Evolutionary conservation across 2,113 vertebrate species (phyloP), one percentile per base, ranked within the genome.

Genomic region (Coracopsis vasa): DNA sequence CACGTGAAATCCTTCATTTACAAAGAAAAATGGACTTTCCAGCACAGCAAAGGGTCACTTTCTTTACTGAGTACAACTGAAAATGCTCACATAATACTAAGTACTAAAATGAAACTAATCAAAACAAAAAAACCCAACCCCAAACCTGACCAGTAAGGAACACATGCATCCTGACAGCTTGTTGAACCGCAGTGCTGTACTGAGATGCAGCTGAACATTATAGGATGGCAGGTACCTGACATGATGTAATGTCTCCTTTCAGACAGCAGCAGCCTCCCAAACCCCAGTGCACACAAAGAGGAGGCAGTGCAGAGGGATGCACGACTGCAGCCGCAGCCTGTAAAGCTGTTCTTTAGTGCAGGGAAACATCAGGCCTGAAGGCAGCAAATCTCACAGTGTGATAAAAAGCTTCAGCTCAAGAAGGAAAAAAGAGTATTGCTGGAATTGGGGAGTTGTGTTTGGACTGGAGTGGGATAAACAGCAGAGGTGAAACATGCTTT

Each of bases 201-300:
- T 0, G 3, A 37, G 50, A 35, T 0, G 7, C 35, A 19, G 58
- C 41, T 16, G 29, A 53, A n/a, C n/a, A 10, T 37, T 14, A 5
- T 7, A 33, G 47, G 39, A 37, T 0, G 0, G 42, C 29, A 53
- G 23, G 17, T 9, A 41, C 21, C 1, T 1, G 23, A 44, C 11
- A 21, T 4, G 18, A 88, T 1, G 33, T 7, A 47, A 69, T 0
- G 0, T 3, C 15, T 27, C 69, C 69, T 64, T 29, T 24, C 41
- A 27, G 41, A 19, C 33, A 35, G 37, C 12, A 14, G 8, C 20
- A 4, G 10, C 1, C 54, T 13, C 25, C 1, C 2, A 51, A 56
- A 41, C 6, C 45, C 50, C 61, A 11, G 47, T 0, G 24, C 66
- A 25, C 44, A 18, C 39, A 27, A 7, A 37, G 19, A 23, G 29